phyloP scores from a whole-genome alignment of 1,140 invertebrate genomes.

The Cydia amplana region DNA sequence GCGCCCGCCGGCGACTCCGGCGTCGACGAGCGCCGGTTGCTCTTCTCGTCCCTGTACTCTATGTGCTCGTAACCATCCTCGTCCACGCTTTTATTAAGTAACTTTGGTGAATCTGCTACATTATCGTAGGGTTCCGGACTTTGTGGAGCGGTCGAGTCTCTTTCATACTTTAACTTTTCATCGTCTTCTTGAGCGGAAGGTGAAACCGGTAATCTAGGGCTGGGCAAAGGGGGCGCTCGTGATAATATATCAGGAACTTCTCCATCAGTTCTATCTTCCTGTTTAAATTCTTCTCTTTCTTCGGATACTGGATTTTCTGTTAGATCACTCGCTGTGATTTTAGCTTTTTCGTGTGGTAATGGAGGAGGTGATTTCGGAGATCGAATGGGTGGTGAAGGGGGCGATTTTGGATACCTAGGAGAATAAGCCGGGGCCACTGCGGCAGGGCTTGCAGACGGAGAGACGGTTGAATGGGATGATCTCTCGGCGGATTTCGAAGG shows the following conservation, averaged over 20 bases:
- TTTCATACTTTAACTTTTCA: slow-evolving; percentile 43
- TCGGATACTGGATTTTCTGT: slow-evolving; percentile 40
- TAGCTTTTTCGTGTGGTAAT: slow-evolving; percentile 38
- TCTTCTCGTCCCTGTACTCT: slow-evolving; percentile 63
- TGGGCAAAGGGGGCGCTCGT: slow-evolving; percentile 18
- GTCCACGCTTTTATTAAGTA: slow-evolving; percentile 44
- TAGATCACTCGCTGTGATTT: slow-evolving; percentile 33
- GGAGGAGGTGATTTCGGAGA: slow-evolving; percentile 58
- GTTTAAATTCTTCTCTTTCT: slow-evolving; percentile 34
- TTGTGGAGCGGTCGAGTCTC: slow-evolving; percentile 42
- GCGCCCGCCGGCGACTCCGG: slow-evolving; percentile 59
- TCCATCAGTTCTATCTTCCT: slow-evolving; percentile 4
- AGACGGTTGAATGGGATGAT: slow-evolving; percentile 42
- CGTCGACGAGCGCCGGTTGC: slow-evolving; percentile 65
- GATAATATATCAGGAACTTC: slow-evolving; percentile 19
- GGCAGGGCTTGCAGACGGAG: slow-evolving; percentile 35
- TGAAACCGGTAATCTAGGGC: slow-evolving; percentile 38
- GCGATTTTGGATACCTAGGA: slow-evolving; percentile 46
- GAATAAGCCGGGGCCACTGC: slow-evolving; percentile 39
- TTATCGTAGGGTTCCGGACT: slow-evolving; percentile 42
- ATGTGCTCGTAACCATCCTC: slow-evolving; percentile 67
- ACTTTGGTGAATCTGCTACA: slow-evolving; percentile 43
- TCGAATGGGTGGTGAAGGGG: slow-evolving; percentile 59
- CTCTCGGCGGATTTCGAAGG: slow-evolving; percentile 46
- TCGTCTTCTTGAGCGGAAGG: slow-evolving; percentile 45